Base-by-base conservation (phyloP, 2,113 vertebrate species). In the Cettia cetti region DNA sequence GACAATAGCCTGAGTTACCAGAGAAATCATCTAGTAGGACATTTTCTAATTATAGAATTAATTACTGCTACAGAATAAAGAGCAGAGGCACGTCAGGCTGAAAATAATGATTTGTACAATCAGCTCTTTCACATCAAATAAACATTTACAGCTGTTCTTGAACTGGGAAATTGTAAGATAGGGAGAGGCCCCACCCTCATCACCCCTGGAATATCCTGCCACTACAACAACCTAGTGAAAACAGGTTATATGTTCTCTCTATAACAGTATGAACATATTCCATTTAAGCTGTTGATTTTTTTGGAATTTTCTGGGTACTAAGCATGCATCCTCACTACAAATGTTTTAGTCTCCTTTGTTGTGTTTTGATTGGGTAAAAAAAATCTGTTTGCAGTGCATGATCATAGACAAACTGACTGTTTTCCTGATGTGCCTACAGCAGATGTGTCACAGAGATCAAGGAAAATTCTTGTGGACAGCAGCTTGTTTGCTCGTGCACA, bases 31-130 rank as follows among this genome's bases (percentile, higher is more conserved):
- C 89, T 84, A 96, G 89, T 37, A 70, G 76, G 56, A 92, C n/a
- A 85, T 92, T 96, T 97, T 96, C 52, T 87, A 94, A 96, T 95
- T 95, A 95, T 7, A 82, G 80, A 94, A 92, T 91, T 94, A 95
- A 94, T 96, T 96, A 87, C 45, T 92, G 26, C 28, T 56, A 94
- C 33, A 86, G 31, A 94, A 94, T 45, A 91, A 97, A 96, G 44
- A 97, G 33, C 52, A 89, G 82, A 83, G 70, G 50, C 21, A 79
- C 1, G 1, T 77, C 70, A 96, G 61, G 76, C 49, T 92, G 78
- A 80, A 66, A 91, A 82, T 90, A 95, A 85, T 76, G n/a, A 72
- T 94, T 75, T 93, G 54, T 80, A 93, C 77, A 95, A 96, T 79
- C 94, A 94, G 82, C 37, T 89, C 60, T 86, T 93, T 70, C 69